These are phyloP conservation scores for Archilochus colubris DNA, from an alignment of 2,113 vertebrate species.

Conservation along the genomic window DNA sequence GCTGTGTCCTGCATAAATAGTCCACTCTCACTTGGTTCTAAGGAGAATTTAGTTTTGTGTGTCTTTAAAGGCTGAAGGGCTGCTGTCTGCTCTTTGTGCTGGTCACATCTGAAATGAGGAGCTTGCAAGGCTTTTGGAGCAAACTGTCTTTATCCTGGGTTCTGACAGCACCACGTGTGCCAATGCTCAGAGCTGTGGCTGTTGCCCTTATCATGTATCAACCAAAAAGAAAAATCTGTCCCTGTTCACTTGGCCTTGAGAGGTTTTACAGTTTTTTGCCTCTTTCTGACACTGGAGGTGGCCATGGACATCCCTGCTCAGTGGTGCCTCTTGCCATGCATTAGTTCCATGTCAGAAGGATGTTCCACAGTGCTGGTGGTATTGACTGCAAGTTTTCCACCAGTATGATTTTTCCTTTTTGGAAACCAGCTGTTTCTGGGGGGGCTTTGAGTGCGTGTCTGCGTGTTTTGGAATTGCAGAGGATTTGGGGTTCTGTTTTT, in stretches of 20 bases:
- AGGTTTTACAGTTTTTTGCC: not conserved
- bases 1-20: not conserved
- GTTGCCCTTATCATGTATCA: not conserved
- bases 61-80: not conserved
- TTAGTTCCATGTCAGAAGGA: not conserved
- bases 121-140: not conserved
- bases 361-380: not conserved
- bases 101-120: not conserved
- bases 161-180: not conserved
- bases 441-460: not conserved
- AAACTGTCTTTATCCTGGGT: not conserved
- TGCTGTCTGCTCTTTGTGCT: not conserved
- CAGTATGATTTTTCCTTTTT: not conserved
- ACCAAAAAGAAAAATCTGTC: not conserved
- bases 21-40: not conserved
- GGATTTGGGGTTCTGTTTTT: slow-evolving; percentile 43
- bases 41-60: not conserved
- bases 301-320: not conserved
- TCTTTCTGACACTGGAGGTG: not conserved
- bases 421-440: not conserved
- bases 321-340: not conserved
- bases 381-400: not conserved
- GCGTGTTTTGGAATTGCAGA: not conserved
- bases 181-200: not conserved
- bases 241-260: not conserved